Evolutionary conservation across 2,888 invertebrate species (phyloP), one percentile per base, ranked within the genome.

Genomic region (Meteorus cinctellus): DNA sequence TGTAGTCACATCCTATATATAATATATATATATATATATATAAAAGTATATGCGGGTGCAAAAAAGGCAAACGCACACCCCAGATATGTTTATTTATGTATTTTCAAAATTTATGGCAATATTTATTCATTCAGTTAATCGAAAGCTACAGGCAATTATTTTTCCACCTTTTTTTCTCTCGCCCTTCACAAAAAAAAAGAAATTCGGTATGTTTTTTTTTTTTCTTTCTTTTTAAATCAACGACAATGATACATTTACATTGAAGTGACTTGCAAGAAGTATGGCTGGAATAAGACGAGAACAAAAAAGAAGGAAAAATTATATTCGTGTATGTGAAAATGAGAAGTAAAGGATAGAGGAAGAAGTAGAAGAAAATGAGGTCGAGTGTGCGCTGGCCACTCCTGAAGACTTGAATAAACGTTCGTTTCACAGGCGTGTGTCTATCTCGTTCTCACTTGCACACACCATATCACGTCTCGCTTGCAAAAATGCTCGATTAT

Each of bases 341-440:
- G 74, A 74, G 51, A 55, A 19, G 60, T 48, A 68, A 41, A 70
- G 51, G 65, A 72, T 67, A 16, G 62, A 14, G 16, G 3, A 62
- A 63, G 77, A 71, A 51, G 73, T 67, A 65, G 45, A 72, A 45
- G 63, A 51, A 78, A 81, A 79, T 69, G 81, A 77, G 80, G 81
- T 81, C 81, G 77, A 81, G 81, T 80, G 19, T 55, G 19, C 8
- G 55, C 19, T n/a, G 77, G 80, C 69, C 74, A 80, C 80, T 79
- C 77, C 74, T 78, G 80, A 63, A 66, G 70, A 78, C 80, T 81
- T 77, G 48, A 76, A 79, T 77, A 81, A 79, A 77, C 75, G 78
- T 77, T 76, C 67, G 66, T 51, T 59, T 67, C 65, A 67, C 70
- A 65, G 75, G 68, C 73, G 65, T 66, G 66, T 55, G 68, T 67